Base-by-base conservation (phyloP, 53 echinoderm and acorn worm species). In the Stichopus horrens region DNA sequence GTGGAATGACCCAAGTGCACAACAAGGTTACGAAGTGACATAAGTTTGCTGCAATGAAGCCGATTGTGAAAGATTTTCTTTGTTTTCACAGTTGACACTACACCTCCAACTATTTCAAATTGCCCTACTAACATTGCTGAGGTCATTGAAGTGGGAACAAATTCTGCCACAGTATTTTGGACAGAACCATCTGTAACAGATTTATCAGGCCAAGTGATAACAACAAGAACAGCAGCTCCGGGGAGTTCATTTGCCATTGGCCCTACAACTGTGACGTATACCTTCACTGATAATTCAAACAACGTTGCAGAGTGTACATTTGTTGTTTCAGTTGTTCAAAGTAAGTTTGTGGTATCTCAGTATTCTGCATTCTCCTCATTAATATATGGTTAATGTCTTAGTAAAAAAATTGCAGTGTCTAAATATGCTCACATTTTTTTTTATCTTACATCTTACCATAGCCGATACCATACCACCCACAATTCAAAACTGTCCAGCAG, bases 281-380 rank as follows among this genome's bases (percentile, higher is more conserved):
- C 88, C 71, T 94, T 92, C 74, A 88, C 68, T 16, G 96, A 96
- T 87, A 71, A 16, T 3, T 53, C 86, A 14, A 91, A 92, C 82
- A 96, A 96, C 73, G 5, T 21, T 52, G 90, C 88, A 19, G 52
- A 80, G 2, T 95, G 95, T 55, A 2, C 51, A 5, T 93, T 95
- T 68, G 68, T 58, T 73, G 90, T 95, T 10, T 78, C 73, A 23
- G 80, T 93, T 73, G 51, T 73, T 52, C 55, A 63, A 80, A 53
- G 93, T 95, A 86, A 87, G 92, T 77, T 21, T 89, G 55, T 8
- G 77, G 7, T 67, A 14, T 67, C 68, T 14, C 68, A 14, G 68
- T 67, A 67, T 67, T 67, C 68, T 14, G 68, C 37, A 1, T 37
- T 37, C 37, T 37, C 2, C 37, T 37, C 37, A 37, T 37, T 37